Evolutionary conservation across 2,888 invertebrate species (phyloP).

Genomic region (Spilarctia lutea): DNA sequence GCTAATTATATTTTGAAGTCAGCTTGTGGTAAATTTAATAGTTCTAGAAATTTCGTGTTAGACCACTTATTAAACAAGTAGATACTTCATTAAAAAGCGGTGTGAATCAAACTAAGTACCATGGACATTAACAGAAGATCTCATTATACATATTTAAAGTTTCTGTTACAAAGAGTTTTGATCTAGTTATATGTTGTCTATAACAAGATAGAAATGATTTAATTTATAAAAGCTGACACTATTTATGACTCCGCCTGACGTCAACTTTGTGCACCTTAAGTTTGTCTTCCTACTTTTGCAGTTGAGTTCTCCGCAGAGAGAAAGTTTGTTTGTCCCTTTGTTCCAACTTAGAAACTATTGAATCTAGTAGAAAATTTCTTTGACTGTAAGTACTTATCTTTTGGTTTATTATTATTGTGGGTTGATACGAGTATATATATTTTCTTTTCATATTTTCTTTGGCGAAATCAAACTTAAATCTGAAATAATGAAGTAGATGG

Average conservation of each 20-base stretch:
- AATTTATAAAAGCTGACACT: constrained; percentile 26
- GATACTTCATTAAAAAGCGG: too few species aligned
- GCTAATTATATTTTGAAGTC: too few species aligned
- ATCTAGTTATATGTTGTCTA: background rate
- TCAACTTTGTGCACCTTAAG: constrained; percentile 30
- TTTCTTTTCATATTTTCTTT: too few species aligned
- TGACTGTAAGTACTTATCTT: constrained; percentile 18
- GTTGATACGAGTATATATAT: too few species aligned
- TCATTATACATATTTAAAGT: background rate
- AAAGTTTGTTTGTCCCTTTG: constrained; percentile 37
- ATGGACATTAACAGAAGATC: too few species aligned
- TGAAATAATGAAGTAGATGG: background rate
- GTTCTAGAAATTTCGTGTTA: too few species aligned
- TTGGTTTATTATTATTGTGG: constrained; percentile 20
- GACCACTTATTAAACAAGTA: too few species aligned
- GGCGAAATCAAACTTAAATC: background rate
- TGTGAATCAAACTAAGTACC: too few species aligned
- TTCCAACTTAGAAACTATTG: constrained; percentile 38
- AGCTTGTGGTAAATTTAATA: too few species aligned
- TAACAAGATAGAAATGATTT: background rate
- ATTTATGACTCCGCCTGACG: constrained; percentile 35
- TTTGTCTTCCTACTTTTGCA: constrained; percentile 35
- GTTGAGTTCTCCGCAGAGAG: constrained; percentile 20
- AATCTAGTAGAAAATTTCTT: constrained; percentile 30
- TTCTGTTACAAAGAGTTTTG: background rate